phyloP scores from a whole-genome alignment of 2,797 vertebrate genomes.

The Melanotaenia parkinsoni region DNA sequence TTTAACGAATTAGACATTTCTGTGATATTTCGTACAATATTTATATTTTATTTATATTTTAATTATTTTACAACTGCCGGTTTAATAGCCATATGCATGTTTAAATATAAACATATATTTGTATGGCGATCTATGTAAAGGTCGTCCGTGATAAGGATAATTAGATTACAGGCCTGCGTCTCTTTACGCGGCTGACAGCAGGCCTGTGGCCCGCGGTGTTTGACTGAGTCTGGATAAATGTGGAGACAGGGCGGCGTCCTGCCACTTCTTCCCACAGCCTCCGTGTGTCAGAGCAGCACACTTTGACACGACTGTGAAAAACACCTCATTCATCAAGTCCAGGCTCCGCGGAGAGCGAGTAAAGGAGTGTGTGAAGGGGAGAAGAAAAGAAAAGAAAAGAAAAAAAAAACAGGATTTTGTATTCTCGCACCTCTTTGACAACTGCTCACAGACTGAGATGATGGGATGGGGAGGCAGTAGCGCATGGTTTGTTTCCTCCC shows the following conservation, averaged over 20 bases:
- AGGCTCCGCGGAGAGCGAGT: slow-evolving; percentile 30
- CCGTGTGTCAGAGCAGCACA: slow-evolving; percentile 76
- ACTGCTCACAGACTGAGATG: slow-evolving; percentile 33
- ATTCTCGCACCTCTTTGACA: slow-evolving; percentile 69
- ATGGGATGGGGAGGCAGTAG: slow-evolving; percentile 63
- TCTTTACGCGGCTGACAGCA: slow-evolving; percentile 22
- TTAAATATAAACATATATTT: background rate
- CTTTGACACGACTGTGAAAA: slow-evolving; percentile 72
- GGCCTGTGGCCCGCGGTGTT: slow-evolving; percentile 26
- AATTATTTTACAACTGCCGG: background rate
- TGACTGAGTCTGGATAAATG: slow-evolving; percentile 66
- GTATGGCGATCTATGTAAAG: background rate
- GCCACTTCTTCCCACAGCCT: slow-evolving; percentile 70
- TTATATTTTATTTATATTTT: background rate
- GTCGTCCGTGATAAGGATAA: slow-evolving; percentile 26
- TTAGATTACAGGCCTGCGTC: slow-evolving; percentile 49
- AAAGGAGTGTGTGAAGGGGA: background rate
- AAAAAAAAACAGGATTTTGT: slow-evolving; percentile 57
- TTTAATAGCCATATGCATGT: background rate
- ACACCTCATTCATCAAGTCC: slow-evolving; percentile 83
- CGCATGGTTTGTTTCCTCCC: slow-evolving; percentile 54
- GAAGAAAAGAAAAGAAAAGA: background rate
- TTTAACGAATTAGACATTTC: background rate
- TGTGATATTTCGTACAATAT: no score
- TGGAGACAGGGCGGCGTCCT: slow-evolving; percentile 80